Evolutionary conservation across 1,140 invertebrate species (phyloP).

Genomic region (Protaetia brevitarsis): DNA sequence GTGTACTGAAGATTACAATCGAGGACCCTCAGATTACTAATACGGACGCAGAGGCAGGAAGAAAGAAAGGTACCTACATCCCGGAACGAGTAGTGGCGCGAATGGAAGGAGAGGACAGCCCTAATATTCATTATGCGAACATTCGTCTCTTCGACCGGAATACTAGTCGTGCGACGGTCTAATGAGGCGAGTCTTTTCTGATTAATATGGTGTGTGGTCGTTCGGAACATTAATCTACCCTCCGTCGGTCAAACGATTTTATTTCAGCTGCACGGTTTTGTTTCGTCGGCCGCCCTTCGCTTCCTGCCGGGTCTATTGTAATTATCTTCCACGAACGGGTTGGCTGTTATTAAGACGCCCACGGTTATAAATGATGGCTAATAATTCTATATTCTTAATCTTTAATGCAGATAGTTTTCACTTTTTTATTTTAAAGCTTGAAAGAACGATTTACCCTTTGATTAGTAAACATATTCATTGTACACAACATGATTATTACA

Average conservation of each 20-base stretch:
- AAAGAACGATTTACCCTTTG: too few relatives aligned
- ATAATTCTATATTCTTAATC: too few relatives aligned
- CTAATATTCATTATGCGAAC: slow-evolving; percentile 11
- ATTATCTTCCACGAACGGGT: slow-evolving; percentile 18
- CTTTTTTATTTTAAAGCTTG: too few relatives aligned
- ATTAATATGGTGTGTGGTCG: slow-evolving; percentile 14
- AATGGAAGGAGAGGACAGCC: not conserved
- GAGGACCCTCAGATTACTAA: slow-evolving; percentile 8
- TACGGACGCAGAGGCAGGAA: not conserved
- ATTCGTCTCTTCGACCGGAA: slow-evolving; percentile 14
- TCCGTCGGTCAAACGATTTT: slow-evolving; percentile 5
- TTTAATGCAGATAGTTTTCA: too few relatives aligned
- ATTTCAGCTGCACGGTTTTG: not conserved
- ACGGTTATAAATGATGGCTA: too few relatives aligned
- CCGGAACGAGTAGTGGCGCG: not conserved
- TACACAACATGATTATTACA: too few relatives aligned
- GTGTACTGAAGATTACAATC: slow-evolving; percentile 21
- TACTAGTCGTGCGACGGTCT: slow-evolving; percentile 12
- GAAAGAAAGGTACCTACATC: not conserved
- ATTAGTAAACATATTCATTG: too few relatives aligned
- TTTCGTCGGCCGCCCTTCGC: not conserved
- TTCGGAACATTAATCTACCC: slow-evolving; percentile 11
- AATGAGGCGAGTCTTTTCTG: slow-evolving; percentile 1
- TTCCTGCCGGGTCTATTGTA: not conserved
- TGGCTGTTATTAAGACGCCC: too few relatives aligned